Percentiles rank a stretch among this genome's conserved stretches.
These are phyloP conservation scores for Tiliacea aurago DNA, from an alignment of 2,888 invertebrate species.

Conservation along the genomic window DNA sequence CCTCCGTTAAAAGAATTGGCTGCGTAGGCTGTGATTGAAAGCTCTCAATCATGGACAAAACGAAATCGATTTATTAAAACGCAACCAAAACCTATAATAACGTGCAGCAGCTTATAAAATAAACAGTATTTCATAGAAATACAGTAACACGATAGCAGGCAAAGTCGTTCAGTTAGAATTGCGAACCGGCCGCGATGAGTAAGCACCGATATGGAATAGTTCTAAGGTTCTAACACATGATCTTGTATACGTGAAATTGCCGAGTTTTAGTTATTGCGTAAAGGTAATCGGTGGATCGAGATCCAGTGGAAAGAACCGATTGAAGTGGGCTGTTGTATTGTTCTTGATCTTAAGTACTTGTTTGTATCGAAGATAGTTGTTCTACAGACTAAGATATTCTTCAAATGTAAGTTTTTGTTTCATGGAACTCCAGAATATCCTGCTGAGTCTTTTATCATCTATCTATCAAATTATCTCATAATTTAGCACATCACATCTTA, in stretches of 20 bases:
- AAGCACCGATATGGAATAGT: slow-evolving; percentile 42
- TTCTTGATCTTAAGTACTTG: slow-evolving; percentile 16
- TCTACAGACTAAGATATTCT: neutral
- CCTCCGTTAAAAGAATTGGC: neutral
- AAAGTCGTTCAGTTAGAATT: slow-evolving; percentile 46
- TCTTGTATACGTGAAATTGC: slow-evolving; percentile 60
- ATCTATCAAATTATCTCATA: slow-evolving; percentile 17
- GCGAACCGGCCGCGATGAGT: slow-evolving; percentile 57
- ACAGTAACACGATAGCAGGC: slow-evolving; percentile 48
- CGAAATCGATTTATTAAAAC: slow-evolving; percentile 22
- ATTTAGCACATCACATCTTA: slow-evolving; percentile 22
- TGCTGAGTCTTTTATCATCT: slow-evolving; percentile 1
- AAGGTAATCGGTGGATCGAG: slow-evolving; percentile 49
- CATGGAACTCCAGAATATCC: neutral
- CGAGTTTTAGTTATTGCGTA: slow-evolving; percentile 63
- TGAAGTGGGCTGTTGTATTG: slow-evolving; percentile 43
- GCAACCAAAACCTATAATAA: slow-evolving; percentile 15
- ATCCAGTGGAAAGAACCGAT: slow-evolving; percentile 55
- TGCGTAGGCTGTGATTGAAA: neutral
- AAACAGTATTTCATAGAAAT: slow-evolving; percentile 49
- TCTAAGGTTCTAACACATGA: slow-evolving; percentile 56
- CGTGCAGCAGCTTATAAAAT: slow-evolving; percentile 33
- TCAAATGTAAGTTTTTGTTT: neutral
- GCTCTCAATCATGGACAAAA: neutral
- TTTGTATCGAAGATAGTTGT: slow-evolving; percentile 5